Evolutionary conservation across 2,797 vertebrate species (phyloP), one percentile per base, ranked within the genome.

Genomic region (Acestrorhynchus altus): DNA sequence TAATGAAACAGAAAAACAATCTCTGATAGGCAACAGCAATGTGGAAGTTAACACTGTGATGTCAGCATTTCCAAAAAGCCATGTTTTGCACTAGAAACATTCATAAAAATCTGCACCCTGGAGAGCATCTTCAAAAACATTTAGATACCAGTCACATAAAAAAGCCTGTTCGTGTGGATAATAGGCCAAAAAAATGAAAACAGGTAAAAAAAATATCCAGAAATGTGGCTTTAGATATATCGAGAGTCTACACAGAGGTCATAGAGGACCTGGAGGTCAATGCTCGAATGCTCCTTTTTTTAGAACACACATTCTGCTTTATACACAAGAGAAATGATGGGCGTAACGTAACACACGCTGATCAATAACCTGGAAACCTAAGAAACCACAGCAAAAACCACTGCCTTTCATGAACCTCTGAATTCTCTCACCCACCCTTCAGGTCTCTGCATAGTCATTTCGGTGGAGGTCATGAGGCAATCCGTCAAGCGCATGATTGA

Each of bases 371-470:
- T 44, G 39, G 26, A 79, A 81, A 72, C 13, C 52, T 20, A 56
- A 81, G 42, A 73, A 64, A 74, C 60, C 57, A 22, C 24, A 54
- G 59, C 39, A 16, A 52, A 66, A 74, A 47, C 13, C 67, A 49
- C 56, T 42, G n/a, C 13, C 31, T 60, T 26, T 52, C 12, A 18
- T 71, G 16, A 13, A 47, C 70, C 60, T 87, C 60, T 86, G 66
- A 35, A 2, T 35, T 35, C 31, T 35, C 2, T 35, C 7, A 49
- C 51, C 6, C 47, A 68, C 39, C 52, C 9, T 76, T 0, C 91
- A 99, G 97, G 97, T 15, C 94, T 99, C 46, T 98, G 97, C 87
- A 95, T 97, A 88, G 93, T 98, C 82, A 97, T 99, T 81, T 97
- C 96, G 0, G 96, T 98, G 0, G 97, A 99, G 89, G 97, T 98